A percentile compares a stretch with the other conserved stretches of the same genome.
Evolutionary conservation across 2,797 vertebrate genomes (phyloP).

Genomic region (Pampus argenteus): DNA sequence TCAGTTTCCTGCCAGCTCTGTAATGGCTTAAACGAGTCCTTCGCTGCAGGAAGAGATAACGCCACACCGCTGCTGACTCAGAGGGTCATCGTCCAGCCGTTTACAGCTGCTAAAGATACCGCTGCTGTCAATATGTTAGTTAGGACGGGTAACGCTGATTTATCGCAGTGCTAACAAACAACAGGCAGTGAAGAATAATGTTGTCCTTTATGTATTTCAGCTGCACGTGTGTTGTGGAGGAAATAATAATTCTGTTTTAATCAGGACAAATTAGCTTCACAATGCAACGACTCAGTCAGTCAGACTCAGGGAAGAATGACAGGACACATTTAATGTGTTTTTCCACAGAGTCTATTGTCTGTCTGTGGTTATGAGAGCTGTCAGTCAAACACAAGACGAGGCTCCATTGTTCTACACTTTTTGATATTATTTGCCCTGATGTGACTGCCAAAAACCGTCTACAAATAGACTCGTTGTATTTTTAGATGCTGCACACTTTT

Average conservation of each 20-base stretch:
- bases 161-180: background rate
- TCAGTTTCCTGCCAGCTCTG: constrained; percentile 43
- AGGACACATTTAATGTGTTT: constrained; percentile 60
- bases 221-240: constrained; percentile 7
- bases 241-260: constrained; percentile 60
- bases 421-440: constrained; percentile 40
- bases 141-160: background rate
- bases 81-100: constrained; percentile 36
- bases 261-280: constrained; percentile 52
- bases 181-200: constrained; percentile 3
- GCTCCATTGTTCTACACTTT: constrained; percentile 58
- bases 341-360: constrained; percentile 52
- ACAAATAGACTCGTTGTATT: constrained; percentile 33
- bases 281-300: constrained; percentile 43
- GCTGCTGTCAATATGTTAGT: background rate
- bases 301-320: constrained; percentile 37
- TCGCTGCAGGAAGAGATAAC: constrained; percentile 39
- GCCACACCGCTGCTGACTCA: constrained; percentile 51
- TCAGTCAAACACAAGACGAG: constrained; percentile 62
- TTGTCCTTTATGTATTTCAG: constrained; percentile 27
- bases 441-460: constrained; percentile 27
- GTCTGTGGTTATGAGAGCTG: constrained; percentile 68
- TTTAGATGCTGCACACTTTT: constrained; percentile 11
- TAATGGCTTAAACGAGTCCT: constrained; percentile 41
- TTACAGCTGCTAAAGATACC: constrained; percentile 9